Evolutionary conservation across 2,113 vertebrate species (phyloP), one percentile per base, ranked within the genome.

Genomic region (Smithornis capensis): DNA sequence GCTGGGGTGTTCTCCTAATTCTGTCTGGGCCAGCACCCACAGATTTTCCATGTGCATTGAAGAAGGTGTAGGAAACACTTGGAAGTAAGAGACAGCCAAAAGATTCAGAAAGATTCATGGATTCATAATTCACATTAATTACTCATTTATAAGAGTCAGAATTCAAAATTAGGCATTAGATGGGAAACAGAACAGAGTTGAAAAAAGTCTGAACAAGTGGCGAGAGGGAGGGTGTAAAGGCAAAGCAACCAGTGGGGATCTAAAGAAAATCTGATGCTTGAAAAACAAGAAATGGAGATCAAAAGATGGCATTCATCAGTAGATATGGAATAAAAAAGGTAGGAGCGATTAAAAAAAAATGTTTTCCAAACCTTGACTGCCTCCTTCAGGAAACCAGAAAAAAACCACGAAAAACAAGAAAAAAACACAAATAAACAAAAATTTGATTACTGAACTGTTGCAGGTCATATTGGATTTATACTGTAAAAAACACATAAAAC

Each of bases 301-400:
- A 94, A 93, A 86, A 96, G 95, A 95, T 80, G 96, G 89, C 87
- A 95, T 95, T 97, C 85, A 98, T 83, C 65, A 80, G 75, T 87
- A 92, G 97, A 94, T 10, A 96, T 92, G 94, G 93, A 59, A 65
- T 33, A 71, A 94, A 89, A 97, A 91, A 96, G 86, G 64, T 14
- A 97, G 84, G 69, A 94, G 40, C 35, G 62, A 96, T 87, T 40
- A 97, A 94, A 77, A 77, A 79, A 94, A 95, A 88, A 62, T 19
- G 33, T 95, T 95, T 96, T 97, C 96, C 99, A 99, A 99, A 99
- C 99, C 99, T 99, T 99, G 94, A 99, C 98, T 47, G 98, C 98
- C 94, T 98, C 99, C 99, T 99, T 98, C 97, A 93, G 97, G 98
- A 97, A 97, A 98, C 85, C 97, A 98, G 97, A 97, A 98, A 94